A percentile compares a stretch with the other conserved stretches of the same genome.
These are phyloP conservation scores for Ecliptopera silaceata DNA, from an alignment of 2,888 invertebrate genomes.

Conservation along the genomic window DNA sequence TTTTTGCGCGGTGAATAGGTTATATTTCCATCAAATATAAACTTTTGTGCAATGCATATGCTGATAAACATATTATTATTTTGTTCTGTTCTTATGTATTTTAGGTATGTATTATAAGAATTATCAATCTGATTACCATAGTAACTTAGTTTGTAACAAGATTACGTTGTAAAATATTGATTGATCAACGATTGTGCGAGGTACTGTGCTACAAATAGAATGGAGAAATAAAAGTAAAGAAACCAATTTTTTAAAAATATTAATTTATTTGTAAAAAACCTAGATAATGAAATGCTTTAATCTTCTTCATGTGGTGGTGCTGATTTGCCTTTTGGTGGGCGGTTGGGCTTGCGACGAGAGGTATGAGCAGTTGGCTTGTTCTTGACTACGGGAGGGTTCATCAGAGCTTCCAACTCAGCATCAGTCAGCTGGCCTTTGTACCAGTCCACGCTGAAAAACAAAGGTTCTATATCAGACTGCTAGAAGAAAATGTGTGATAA, in stretches of 20 bases:
- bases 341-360: conserved; percentile 74
- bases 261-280: conserved; percentile 53
- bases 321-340: conserved; percentile 65
- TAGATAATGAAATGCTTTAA: conserved; percentile 53
- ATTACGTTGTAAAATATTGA: too few relatives aligned
- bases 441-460: conserved; percentile 90
- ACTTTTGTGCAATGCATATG: too few relatives aligned
- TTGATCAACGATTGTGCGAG: too few relatives aligned
- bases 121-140: too few relatives aligned
- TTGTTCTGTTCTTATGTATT: too few relatives aligned
- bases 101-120: too few relatives aligned
- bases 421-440: conserved; percentile 93
- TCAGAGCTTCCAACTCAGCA: conserved; percentile 89
- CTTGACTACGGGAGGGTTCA: conserved; percentile 88
- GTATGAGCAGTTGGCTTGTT: conserved; percentile 77
- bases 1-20: too few relatives aligned
- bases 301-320: conserved; percentile 49
- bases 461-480: background rate
- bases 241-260: conserved; percentile 40
- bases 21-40: too few relatives aligned
- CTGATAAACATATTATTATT: too few relatives aligned
- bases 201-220: background rate
- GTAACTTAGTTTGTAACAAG: too few relatives aligned
- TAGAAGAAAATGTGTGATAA: too few relatives aligned
- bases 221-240: conserved; percentile 6